phyloP scores from a whole-genome alignment of 2,113 vertebrate species.

The Nothocercus julius region DNA sequence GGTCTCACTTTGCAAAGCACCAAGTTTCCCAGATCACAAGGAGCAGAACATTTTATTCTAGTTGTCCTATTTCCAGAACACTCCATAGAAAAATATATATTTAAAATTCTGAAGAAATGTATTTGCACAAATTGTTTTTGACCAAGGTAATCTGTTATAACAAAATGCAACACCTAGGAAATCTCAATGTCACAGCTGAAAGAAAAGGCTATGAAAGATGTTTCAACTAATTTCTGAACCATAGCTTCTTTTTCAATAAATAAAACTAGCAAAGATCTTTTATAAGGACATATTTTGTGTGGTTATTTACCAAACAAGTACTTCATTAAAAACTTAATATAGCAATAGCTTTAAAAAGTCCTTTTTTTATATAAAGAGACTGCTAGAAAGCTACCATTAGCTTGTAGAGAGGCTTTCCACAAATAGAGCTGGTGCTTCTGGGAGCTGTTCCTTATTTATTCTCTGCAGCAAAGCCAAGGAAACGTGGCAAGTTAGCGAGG shows the following conservation, averaged over 20 bases:
- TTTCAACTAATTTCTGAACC: background rate
- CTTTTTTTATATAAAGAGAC: background rate
- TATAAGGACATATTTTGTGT: background rate
- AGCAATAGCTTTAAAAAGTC: background rate
- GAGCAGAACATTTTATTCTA: background rate
- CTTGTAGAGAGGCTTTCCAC: background rate
- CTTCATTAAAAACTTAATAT: background rate
- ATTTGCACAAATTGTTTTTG: background rate
- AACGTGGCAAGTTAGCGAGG: background rate
- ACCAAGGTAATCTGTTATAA: background rate
- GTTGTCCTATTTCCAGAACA: background rate
- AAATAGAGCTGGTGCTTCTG: background rate
- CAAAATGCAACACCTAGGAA: background rate
- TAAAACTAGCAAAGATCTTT: background rate
- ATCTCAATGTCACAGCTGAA: background rate
- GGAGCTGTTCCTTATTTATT: background rate
- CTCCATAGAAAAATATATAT: background rate
- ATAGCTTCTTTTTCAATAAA: background rate
- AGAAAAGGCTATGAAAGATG: background rate
- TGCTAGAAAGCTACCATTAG: background rate
- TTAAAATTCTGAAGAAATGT: background rate
- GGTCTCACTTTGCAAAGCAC: background rate
- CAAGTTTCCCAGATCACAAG: background rate
- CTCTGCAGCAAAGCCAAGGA: conserved; percentile 14
- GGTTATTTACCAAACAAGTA: background rate